A percentile compares a stretch with the other conserved stretches of the same genome.
These are phyloP conservation scores for Lepus europaeus DNA, from an alignment of 2,113 vertebrate species.

Conservation along the genomic window DNA sequence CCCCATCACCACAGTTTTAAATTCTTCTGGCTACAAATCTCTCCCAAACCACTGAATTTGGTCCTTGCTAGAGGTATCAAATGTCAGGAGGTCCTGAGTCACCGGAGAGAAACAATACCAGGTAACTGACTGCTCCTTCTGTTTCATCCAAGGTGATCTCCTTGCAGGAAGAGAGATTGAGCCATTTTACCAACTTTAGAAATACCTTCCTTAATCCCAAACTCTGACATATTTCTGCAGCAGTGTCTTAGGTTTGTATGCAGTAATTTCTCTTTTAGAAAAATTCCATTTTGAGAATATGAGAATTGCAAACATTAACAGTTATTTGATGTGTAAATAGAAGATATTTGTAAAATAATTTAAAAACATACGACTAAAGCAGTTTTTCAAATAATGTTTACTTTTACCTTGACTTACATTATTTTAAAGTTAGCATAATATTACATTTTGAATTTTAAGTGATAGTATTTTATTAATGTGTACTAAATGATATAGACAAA, in stretches of 20 bases:
- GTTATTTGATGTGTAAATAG: constrained; percentile 6
- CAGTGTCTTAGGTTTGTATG: constrained; percentile 21
- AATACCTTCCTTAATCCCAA: constrained; percentile 49
- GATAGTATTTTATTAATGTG: background rate
- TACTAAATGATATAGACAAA: background rate
- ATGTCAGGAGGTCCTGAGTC: background rate
- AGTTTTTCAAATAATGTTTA: background rate
- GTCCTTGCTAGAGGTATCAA: background rate
- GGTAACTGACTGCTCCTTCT: background rate
- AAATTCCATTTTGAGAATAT: constrained; percentile 15
- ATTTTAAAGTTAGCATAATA: constrained; percentile 26
- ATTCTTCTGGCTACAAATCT: constrained; percentile 17
- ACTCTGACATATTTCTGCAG: background rate
- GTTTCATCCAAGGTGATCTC: background rate
- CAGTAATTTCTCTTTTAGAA: constrained; percentile 24
- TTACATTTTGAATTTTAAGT: constrained; percentile 19
- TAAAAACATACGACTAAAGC: background rate
- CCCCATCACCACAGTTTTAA: background rate
- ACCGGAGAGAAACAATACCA: background rate
- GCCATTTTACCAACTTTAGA: constrained; percentile 43
- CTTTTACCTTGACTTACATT: constrained; percentile 34
- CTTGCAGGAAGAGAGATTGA: background rate
- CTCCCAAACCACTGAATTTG: background rate
- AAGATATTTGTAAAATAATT: constrained; percentile 33
- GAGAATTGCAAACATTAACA: constrained; percentile 46